phyloP scores from a whole-genome alignment of 2,113 vertebrate species.

The Bagarius yarrelli region DNA sequence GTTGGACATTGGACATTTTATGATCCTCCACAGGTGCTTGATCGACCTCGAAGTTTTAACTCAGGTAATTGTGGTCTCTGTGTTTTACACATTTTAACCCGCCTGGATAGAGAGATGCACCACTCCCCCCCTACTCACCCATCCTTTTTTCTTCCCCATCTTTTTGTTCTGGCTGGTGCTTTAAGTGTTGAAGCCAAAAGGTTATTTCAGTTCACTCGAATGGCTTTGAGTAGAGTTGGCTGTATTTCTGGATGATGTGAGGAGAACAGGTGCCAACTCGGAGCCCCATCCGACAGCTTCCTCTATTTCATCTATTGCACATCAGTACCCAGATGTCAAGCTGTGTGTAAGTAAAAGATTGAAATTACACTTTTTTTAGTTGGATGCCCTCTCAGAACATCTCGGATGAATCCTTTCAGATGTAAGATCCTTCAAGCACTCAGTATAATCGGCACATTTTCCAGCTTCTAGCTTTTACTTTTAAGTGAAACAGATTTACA shows the following conservation, averaged over 20 bases:
- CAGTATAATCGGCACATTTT: slow-evolving; percentile 35
- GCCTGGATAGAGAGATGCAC: neutral
- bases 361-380: slow-evolving; percentile 4
- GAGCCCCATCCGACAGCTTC: slow-evolving; percentile 24
- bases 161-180: slow-evolving; percentile 10
- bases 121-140: neutral
- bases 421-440: slow-evolving; percentile 40
- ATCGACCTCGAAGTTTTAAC: neutral
- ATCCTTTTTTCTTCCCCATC: neutral
- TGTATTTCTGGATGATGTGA: slow-evolving; percentile 10
- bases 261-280: slow-evolving; percentile 22
- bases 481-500: slow-evolving; percentile 34
- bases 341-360: slow-evolving; percentile 27
- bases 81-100: neutral
- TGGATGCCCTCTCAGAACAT: slow-evolving; percentile 7
- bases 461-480: slow-evolving; percentile 1
- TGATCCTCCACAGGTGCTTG: neutral
- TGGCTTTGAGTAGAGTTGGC: slow-evolving; percentile 14
- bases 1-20: neutral
- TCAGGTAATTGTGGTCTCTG: neutral
- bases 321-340: slow-evolving; percentile 35
- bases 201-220: slow-evolving; percentile 30
- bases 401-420: slow-evolving; percentile 40
- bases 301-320: slow-evolving; percentile 20
- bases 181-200: slow-evolving; percentile 1